Evolutionary conservation across 2,797 vertebrate species (phyloP).

Genomic region (Adelosebastes latens): DNA sequence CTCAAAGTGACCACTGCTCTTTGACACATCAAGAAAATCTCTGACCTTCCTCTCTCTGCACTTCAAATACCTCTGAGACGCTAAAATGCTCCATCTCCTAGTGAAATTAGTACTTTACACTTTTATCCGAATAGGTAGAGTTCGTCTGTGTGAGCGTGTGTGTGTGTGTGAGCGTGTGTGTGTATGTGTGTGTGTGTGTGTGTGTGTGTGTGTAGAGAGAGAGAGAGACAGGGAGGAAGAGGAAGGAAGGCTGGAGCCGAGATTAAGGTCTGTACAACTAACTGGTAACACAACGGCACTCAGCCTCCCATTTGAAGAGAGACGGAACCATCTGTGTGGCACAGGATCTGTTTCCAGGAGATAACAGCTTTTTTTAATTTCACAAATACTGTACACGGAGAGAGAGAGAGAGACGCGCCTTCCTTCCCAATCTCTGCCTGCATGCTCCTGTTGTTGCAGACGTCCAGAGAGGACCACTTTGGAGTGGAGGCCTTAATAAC

Average conservation of each 20-base stretch:
- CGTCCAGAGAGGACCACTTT: constrained; percentile 61
- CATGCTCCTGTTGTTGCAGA: constrained; percentile 41
- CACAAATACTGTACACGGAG: constrained; percentile 68
- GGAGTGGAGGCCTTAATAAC: constrained; percentile 70
- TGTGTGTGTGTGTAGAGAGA: not conserved
- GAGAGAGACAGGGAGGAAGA: constrained; percentile 52
- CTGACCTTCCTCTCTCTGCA: constrained; percentile 29
- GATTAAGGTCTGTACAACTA: constrained; percentile 82
- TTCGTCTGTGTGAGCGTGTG: constrained; percentile 13
- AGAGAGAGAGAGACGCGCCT: constrained; percentile 41
- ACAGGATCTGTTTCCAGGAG: constrained; percentile 86
- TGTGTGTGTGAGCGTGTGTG: not conserved
- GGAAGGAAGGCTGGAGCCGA: constrained; percentile 79
- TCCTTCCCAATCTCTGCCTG: constrained; percentile 66
- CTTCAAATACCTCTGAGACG: constrained; percentile 27
- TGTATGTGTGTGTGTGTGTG: not conserved
- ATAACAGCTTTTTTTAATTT: constrained; percentile 84
- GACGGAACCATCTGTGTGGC: constrained; percentile 83
- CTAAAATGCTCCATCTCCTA: constrained; percentile 46
- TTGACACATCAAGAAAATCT: constrained; percentile 46
- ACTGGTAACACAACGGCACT: constrained; percentile 79
- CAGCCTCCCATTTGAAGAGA: constrained; percentile 81
- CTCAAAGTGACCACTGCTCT: constrained; percentile 49
- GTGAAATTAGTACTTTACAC: constrained; percentile 41
- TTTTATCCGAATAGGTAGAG: constrained; percentile 26